Evolutionary conservation across 2,797 vertebrate genomes (phyloP), one percentile per base, ranked within the genome.

Genomic region (Distichodus sexfasciatus): DNA sequence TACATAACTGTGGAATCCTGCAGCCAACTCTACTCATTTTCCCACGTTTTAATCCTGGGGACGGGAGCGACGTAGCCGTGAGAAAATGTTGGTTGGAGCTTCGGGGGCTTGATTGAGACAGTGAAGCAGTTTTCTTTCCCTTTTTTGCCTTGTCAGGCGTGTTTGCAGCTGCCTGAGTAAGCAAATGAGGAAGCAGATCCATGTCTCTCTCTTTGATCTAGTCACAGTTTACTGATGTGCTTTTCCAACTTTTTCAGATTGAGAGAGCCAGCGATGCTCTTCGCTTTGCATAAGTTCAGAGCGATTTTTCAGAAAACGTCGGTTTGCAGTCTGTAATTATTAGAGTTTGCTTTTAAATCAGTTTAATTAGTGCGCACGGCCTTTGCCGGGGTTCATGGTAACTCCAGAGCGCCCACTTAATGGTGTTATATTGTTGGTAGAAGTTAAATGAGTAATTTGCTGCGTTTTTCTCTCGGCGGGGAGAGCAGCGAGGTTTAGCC

Each of bases 61-160:
- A 21, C 47, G 11, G 9, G 29, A 43, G 41, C 4, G 2, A 40
- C 19, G 54, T 67, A 43, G 21, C 43, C 38, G 31, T 15, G 33
- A 11, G 59, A 17, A 44, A 26, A 8, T 12, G 23, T 40, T 8
- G 29, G 7, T 46, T 19, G 33, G 21, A 21, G 43, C 33, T 40
- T 31, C n/a, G 35, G 14, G 26, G 40, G 31, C 23, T 15, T 51
- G 68, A 72, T 50, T 58, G 28, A 71, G 24, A 36, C 38, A 23
- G 21, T 23, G 5, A 47, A 57, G 48, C 47, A 12, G 29, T 47
- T 70, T 50, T 41, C 46, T 14, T 14, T 55, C 19, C n/a, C 10
- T 26, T 60, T 23, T n/a, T 21, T 40, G 38, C 40, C 19, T 62
- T 47, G 35, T 57, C 33, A 62, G 48, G 11, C 29, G 1, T 12